Evolutionary conservation across 2,797 vertebrate genomes (phyloP).

Genomic region (Bufotes viridis): DNA sequence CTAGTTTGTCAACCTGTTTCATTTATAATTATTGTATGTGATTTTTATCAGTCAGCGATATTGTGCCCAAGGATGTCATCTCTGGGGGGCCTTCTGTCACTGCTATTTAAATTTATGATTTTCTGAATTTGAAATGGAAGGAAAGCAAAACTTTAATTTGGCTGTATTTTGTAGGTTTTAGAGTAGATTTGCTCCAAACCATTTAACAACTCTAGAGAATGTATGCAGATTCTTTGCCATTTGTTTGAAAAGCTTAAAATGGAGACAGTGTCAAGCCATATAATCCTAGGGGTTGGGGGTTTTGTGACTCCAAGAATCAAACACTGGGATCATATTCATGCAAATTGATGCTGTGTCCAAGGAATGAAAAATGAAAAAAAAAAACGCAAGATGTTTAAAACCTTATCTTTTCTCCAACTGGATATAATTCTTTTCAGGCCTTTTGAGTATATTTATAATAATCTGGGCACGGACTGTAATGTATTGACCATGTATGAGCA

Average conservation of each 20-base stretch:
- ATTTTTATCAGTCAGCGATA: not conserved
- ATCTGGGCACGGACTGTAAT: not conserved
- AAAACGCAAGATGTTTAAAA: not conserved
- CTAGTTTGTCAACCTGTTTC: too few relatives aligned
- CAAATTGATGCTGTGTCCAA: conserved; percentile 14
- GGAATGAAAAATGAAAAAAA: not conserved
- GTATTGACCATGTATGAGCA: not conserved
- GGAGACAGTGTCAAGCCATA: not conserved
- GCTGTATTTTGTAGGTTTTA: not conserved
- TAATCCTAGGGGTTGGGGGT: conserved; percentile 9
- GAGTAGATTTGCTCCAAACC: not conserved
- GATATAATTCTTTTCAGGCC: conserved; percentile 6
- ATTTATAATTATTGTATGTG: not conserved
- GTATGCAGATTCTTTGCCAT: not conserved
- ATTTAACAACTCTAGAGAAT: not conserved
- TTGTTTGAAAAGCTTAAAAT: not conserved
- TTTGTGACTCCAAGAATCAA: conserved; percentile 5
- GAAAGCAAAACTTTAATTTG: not conserved
- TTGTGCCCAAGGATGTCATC: not conserved
- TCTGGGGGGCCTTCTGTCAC: not conserved
- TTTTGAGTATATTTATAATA: conserved; percentile 11
- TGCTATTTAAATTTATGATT: not conserved
- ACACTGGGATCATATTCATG: conserved; percentile 13
- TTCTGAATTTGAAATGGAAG: not conserved
- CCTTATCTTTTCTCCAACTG: not conserved